These are phyloP conservation scores for Plumapathes pennacea DNA, from an alignment of 92 coral and sea anemone species.

Conservation along the genomic window DNA sequence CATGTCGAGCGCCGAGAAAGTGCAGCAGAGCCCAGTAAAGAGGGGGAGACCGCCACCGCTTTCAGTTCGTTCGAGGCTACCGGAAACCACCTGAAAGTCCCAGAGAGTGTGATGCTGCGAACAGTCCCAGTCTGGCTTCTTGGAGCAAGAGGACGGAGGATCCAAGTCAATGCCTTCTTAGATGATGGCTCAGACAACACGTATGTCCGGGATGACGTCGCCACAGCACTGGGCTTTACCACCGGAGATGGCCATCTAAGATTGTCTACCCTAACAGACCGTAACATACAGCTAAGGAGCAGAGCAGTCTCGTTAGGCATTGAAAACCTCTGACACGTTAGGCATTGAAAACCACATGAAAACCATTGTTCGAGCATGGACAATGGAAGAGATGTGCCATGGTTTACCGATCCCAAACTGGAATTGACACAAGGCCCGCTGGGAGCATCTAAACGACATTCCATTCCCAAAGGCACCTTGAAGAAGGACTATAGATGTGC, in stretches of 20 bases:
- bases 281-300: constrained; percentile 4
- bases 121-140: constrained; percentile 32
- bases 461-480: constrained; percentile 21
- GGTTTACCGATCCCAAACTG: constrained; percentile 26
- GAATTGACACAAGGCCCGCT: constrained; percentile 10
- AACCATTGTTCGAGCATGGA: constrained; percentile 1
- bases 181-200: constrained; percentile 36
- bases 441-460: constrained; percentile 17
- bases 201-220: constrained; percentile 18
- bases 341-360: constrained; percentile 9
- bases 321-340: no score
- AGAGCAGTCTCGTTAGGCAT: constrained; percentile 5
- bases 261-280: constrained; percentile 24
- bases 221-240: constrained; percentile 7
- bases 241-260: not conserved
- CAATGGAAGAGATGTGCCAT: constrained; percentile 6
- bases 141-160: constrained; percentile 7
- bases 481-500: constrained; percentile 9
- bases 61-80: constrained; percentile 3
- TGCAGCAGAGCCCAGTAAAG: not conserved
- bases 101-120: constrained; percentile 10
- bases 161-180: constrained; percentile 38
- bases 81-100: no score
- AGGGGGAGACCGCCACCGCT: constrained; percentile 4
- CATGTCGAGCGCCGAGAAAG: constrained; percentile 17